Evolutionary conservation across 2,888 invertebrate species (phyloP).

Genomic region (Artemia sp.): DNA sequence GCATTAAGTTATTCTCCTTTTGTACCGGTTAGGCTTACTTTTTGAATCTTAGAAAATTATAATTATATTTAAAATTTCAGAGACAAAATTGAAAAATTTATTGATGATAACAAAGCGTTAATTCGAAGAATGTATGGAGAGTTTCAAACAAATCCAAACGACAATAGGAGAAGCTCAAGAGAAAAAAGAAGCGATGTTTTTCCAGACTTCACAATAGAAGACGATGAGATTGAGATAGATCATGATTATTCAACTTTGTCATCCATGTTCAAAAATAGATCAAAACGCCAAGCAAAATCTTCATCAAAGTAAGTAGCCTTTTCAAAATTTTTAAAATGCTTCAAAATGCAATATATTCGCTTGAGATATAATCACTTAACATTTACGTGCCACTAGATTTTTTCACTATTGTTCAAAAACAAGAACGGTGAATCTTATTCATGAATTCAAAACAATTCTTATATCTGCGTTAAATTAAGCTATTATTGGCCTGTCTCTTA

Average conservation of each 20-base stretch:
- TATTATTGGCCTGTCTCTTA: no score
- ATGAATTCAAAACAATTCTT: no score
- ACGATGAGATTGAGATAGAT: neutral
- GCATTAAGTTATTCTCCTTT: no score
- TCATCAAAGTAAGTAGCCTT: no score
- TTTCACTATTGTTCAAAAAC: no score
- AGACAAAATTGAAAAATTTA: conserved; percentile 74
- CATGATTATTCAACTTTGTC: neutral
- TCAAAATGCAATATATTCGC: no score
- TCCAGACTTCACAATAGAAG: conserved; percentile 2
- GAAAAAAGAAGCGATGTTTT: neutral
- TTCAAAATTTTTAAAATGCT: no score
- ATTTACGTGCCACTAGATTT: no score
- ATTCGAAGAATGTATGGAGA: conserved; percentile 88
- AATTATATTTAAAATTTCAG: conserved; percentile 38
- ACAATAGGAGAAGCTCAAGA: conserved; percentile 15
- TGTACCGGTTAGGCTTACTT: neutral
- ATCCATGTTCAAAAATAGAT: neutral
- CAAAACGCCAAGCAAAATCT: neutral
- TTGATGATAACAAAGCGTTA: conserved; percentile 81
- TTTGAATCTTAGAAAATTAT: neutral
- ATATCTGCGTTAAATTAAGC: no score
- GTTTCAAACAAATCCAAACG: conserved; percentile 46
- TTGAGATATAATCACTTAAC: no score
- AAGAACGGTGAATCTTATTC: no score